phyloP scores from a whole-genome alignment of 1,140 invertebrate genomes.

The Sarcophaga peregrina region DNA sequence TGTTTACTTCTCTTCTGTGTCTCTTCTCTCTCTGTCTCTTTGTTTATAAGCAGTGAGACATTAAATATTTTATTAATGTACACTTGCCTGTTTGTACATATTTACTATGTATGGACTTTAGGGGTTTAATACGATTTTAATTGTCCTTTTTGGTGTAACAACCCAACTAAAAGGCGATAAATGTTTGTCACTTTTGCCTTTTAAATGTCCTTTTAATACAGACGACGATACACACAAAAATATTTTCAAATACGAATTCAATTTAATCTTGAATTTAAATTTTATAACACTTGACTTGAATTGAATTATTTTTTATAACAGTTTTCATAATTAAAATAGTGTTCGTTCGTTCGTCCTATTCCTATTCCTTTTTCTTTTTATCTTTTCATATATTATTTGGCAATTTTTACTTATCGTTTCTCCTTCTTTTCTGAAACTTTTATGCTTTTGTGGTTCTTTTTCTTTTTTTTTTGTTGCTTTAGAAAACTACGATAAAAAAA shows the following conservation, averaged over 20 bases:
- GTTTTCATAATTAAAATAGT: not conserved
- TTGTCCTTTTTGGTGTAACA: not conserved
- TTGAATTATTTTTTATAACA: too few species aligned
- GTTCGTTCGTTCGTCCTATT: not conserved
- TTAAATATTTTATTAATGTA: slow-evolving; percentile 24
- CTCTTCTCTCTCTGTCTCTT: not conserved
- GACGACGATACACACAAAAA: too few species aligned
- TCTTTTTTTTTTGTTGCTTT: not conserved
- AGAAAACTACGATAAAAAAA: not conserved
- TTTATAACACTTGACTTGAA: too few species aligned
- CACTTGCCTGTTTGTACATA: not conserved
- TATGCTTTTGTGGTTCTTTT: not conserved
- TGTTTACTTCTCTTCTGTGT: too few species aligned
- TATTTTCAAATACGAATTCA: too few species aligned
- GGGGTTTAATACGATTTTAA: slow-evolving; percentile 25
- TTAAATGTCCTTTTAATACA: too few species aligned
- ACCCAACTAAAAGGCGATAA: not conserved
- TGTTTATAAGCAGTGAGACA: not conserved
- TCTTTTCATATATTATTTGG: not conserved
- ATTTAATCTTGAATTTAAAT: too few species aligned
- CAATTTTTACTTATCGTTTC: not conserved
- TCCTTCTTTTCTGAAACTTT: not conserved
- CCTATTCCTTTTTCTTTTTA: not conserved
- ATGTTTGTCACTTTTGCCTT: too few species aligned
- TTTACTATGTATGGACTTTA: not conserved